Conservation (phyloP, 2,888 invertebrate genomes). For the Acanthosepion pharaonis region DNA sequence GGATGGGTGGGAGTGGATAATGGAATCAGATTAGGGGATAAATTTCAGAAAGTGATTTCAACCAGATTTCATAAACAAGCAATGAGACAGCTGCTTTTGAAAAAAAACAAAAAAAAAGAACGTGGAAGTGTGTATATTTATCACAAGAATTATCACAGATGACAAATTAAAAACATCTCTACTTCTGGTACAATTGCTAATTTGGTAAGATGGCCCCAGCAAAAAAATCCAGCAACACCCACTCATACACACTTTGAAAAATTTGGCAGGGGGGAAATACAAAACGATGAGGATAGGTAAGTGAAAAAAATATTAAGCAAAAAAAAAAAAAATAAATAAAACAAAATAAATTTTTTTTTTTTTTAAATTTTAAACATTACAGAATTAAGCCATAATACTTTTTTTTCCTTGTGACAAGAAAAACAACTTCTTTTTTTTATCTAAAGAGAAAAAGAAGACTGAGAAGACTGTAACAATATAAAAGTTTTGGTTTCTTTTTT, state of each 20-base stretch:
- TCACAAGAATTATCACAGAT: conserved; percentile 23
- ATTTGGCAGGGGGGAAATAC: background rate
- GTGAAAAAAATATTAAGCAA: background rate
- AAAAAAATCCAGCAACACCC: background rate
- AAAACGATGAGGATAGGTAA: background rate
- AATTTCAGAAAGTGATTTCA: background rate
- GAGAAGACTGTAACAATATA: background rate
- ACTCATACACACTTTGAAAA: background rate
- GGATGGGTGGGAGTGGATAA: background rate
- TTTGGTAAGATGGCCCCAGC: background rate
- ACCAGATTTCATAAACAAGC: background rate
- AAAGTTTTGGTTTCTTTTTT: background rate
- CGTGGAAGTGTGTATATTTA: conserved; percentile 33
- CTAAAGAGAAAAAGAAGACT: background rate
- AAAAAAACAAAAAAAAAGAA: background rate
- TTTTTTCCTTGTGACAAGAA: background rate
- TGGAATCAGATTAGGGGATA: background rate
- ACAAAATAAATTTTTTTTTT: background rate
- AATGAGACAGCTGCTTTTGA: background rate
- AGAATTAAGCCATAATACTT: background rate
- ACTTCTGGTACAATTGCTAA: background rate
- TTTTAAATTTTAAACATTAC: background rate
- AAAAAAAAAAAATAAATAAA: background rate
- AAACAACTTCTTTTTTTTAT: background rate
- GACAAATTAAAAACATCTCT: background rate